phyloP scores from a whole-genome alignment of 2,888 invertebrate species.

The Drepanosiphum platanoidis region DNA sequence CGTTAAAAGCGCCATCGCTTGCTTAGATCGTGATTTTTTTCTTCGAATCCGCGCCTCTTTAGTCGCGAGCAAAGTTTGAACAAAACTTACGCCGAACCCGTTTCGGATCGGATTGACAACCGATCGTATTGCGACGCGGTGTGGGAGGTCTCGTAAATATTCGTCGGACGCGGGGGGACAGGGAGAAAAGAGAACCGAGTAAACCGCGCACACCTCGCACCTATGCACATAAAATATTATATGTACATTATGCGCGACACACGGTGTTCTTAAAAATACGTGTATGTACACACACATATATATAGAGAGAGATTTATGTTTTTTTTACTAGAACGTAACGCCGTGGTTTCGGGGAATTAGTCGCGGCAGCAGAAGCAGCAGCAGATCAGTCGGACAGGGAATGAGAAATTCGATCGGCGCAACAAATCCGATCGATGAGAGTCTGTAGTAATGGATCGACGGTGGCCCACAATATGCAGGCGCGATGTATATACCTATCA shows the following conservation, averaged over 20 bases:
- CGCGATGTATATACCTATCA: not conserved
- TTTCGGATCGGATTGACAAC: not conserved
- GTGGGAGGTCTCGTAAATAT: constrained; percentile 28
- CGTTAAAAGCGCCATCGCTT: no score
- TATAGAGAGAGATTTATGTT: not conserved
- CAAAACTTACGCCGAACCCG: not conserved
- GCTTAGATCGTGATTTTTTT: no score
- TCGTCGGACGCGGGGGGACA: no score
- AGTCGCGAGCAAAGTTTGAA: not conserved
- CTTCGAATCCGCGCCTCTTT: not conserved
- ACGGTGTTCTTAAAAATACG: not conserved
- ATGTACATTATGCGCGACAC: not conserved
- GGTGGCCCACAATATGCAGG: not conserved
- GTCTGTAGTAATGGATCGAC: not conserved
- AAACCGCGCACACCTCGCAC: constrained; percentile 12
- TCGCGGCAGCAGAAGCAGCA: not conserved
- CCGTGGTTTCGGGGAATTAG: constrained; percentile 25
- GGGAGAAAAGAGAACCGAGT: no score
- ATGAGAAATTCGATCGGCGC: constrained; percentile 46
- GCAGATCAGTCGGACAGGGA: constrained; percentile 12
- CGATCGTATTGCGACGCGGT: not conserved
- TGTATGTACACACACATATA: not conserved
- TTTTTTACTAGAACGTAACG: not conserved
- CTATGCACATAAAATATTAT: not conserved
- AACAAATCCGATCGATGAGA: constrained; percentile 32